Conservation (phyloP, 2,797 vertebrate species). For the Sebastes reedi region DNA sequence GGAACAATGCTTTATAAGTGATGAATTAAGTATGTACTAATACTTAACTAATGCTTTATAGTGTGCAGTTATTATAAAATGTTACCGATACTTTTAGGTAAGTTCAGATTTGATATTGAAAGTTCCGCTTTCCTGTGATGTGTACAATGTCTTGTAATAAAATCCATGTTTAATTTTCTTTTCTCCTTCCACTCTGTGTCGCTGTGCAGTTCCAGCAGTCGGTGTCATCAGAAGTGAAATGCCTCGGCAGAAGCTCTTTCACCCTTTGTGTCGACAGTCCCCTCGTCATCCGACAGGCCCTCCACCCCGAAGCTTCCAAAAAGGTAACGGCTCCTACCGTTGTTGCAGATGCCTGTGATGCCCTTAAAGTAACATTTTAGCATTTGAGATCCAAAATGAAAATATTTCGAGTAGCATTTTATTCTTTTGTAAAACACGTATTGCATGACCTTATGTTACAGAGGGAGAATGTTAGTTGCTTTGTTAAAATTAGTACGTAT, state of each 20-base stretch:
- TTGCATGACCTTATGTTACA: not conserved
- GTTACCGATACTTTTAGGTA: too few species aligned
- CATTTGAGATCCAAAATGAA: not conserved
- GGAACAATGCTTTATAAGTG: too few species aligned
- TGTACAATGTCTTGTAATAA: not conserved
- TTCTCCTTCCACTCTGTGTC: not conserved
- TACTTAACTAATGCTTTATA: too few species aligned
- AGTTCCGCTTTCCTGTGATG: not conserved
- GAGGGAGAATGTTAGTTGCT: not conserved
- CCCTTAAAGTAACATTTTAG: not conserved
- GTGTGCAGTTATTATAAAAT: too few species aligned
- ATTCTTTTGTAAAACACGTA: not conserved
- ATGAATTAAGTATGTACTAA: too few species aligned
- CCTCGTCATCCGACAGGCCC: conserved; percentile 90
- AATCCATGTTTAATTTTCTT: not conserved
- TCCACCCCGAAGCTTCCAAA: conserved; percentile 95
- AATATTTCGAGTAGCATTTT: not conserved
- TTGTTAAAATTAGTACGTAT: not conserved
- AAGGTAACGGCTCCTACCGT: conserved; percentile 82
- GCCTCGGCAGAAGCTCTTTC: conserved; percentile 88
- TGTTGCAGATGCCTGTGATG: not conserved
- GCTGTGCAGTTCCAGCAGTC: conserved; percentile 88
- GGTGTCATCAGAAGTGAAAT: conserved; percentile 90
- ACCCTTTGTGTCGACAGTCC: conserved; percentile 92
- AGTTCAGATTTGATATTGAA: not conserved